Base-by-base conservation (phyloP, 2,888 invertebrate genomes). In the Schrankia costaestrigalis region DNA sequence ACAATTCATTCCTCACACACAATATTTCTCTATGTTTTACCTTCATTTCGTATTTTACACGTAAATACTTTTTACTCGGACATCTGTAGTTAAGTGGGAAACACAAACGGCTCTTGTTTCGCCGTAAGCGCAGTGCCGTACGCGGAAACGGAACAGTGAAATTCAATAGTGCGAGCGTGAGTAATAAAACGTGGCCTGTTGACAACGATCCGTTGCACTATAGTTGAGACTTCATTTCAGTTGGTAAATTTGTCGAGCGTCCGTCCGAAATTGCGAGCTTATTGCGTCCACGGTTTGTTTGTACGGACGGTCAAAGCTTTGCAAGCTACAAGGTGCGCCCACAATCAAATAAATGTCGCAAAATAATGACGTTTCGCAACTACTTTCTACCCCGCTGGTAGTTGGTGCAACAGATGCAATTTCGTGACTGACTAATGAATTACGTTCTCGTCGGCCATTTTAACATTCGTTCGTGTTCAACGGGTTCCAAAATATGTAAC, bases 211-310 rank as follows among this genome's bases (percentile, higher is more conserved):
- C 59, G 68, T 60, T 68, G 71, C 69, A 70, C 74, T 68, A 59
- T 62, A 67, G 69, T 70, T 66, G 75, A 71, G 73, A 79, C 81
- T 84, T 84, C 79, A 83, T 85, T 83, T 76, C 79, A 69, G 74
- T 78, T 71, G 75, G 83, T 69, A 81, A 84, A 84, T 84, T 83
- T 84, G 85, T 79, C 68, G 77, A 79, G 71, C 67, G 73, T 63
- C 68, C 71, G 67, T 69, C 75, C 73, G 71, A 78, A 83, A 83
- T 75, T 71, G 78, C 73, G 67, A 63, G 74, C 73, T 84, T 86
- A 85, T 86, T 86, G 85, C 83, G 66, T 70, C 71, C 75, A 74
- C 65, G 57, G 71, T 62, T 64, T 80, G 80, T 83, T 80, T 82
- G 77, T 73, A 44, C 57, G 62, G 55, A 54, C 61, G 67, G 74